A percentile compares a stretch with the other conserved stretches of the same genome.
These are phyloP conservation scores for Araneus ventricosus DNA, from an alignment of 1,140 invertebrate genomes.

Conservation along the genomic window DNA sequence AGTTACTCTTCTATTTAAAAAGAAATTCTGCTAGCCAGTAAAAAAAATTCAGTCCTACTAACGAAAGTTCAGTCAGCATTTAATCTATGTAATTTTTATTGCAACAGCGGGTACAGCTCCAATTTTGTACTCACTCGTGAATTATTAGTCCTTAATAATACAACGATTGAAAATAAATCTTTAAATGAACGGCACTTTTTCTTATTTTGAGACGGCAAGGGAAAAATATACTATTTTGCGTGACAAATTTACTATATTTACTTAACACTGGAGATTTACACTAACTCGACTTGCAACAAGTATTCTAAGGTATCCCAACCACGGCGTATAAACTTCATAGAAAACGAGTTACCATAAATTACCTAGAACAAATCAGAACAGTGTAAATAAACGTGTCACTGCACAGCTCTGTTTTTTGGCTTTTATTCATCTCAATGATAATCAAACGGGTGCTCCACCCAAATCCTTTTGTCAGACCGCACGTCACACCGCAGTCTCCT, in stretches of 20 bases:
- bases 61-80: too few relatives aligned
- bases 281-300: not conserved
- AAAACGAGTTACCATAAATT: not conserved
- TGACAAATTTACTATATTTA: too few relatives aligned
- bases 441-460: constrained; percentile 33
- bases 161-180: too few relatives aligned
- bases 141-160: too few relatives aligned
- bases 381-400: constrained; percentile 30
- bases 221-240: not conserved
- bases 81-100: too few relatives aligned
- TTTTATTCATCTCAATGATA: constrained; percentile 5
- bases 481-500: constrained; percentile 20
- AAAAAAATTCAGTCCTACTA: too few relatives aligned
- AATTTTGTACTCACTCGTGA: too few relatives aligned
- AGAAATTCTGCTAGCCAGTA: too few relatives aligned
- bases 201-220: too few relatives aligned
- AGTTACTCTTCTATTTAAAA: too few relatives aligned
- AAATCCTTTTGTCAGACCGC: constrained; percentile 39
- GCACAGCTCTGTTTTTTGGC: not conserved
- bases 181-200: too few relatives aligned
- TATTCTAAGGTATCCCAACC: not conserved
- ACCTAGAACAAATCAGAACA: constrained; percentile 1
- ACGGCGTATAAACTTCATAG: not conserved
- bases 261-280: not conserved
- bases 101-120: too few relatives aligned